A percentile compares a stretch with the other conserved stretches of the same genome.
phyloP scores from a whole-genome alignment of 2,113 vertebrate species.

The Scophthalmus maximus region DNA sequence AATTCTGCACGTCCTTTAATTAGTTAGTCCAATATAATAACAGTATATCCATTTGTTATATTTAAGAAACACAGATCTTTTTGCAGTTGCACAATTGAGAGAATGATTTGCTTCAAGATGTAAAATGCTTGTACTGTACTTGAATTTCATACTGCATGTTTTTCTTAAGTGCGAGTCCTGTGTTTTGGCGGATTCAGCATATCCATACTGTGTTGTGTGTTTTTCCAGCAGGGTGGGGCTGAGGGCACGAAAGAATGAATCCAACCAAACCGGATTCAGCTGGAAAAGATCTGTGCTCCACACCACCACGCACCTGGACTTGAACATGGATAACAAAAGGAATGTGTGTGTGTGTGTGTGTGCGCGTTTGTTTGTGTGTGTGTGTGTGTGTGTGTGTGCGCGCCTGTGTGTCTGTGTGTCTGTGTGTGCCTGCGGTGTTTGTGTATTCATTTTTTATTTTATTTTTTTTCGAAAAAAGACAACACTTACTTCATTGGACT shows the following conservation, averaged over 20 bases:
- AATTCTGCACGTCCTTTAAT: too few relatives aligned
- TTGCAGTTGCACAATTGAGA: background rate
- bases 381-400: constrained; percentile 2
- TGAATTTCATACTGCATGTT: too few relatives aligned
- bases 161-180: background rate
- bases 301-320: constrained; percentile 65
- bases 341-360: constrained; percentile 54
- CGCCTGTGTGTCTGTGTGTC: constrained; percentile 3
- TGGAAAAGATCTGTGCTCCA: constrained; percentile 59
- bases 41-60: too few relatives aligned
- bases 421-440: background rate
- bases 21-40: too few relatives aligned
- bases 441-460: constrained; percentile 10
- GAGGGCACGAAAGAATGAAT: constrained; percentile 57
- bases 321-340: constrained; percentile 79
- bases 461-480: constrained; percentile 65
- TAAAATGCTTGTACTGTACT: background rate
- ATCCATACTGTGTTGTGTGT: background rate
- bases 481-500: constrained; percentile 69
- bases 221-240: constrained; percentile 46
- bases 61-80: background rate
- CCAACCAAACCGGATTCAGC: constrained; percentile 64
- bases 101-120: background rate
- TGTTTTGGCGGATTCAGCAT: background rate
- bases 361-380: constrained; percentile 9